Conservation (phyloP, 2,888 invertebrate species). For the Drosophila glabriapex region DNA sequence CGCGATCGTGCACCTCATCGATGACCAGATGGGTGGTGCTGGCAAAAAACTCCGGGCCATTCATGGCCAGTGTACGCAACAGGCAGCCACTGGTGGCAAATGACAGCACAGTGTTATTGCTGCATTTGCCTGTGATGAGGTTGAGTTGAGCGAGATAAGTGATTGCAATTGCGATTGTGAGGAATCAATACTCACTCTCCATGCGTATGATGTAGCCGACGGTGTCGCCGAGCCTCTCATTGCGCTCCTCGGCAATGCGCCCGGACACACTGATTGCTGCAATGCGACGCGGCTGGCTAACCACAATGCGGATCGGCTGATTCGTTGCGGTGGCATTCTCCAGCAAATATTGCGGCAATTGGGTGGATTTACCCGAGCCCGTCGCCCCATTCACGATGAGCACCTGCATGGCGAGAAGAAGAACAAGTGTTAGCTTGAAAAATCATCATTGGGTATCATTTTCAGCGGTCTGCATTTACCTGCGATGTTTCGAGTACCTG, state of each 20-base stretch:
- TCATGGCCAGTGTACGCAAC: slow-evolving; percentile 94
- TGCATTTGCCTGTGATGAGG: slow-evolving; percentile 70
- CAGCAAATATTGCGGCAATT: slow-evolving; percentile 96
- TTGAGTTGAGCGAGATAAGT: neutral
- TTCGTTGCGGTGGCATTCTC: slow-evolving; percentile 88
- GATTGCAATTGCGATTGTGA: neutral
- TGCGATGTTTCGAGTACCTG: slow-evolving; percentile 62
- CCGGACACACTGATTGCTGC: slow-evolving; percentile 96
- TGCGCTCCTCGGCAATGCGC: slow-evolving; percentile 91
- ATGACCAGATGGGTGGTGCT: slow-evolving; percentile 92
- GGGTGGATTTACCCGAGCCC: slow-evolving; percentile 97
- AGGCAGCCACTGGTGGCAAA: slow-evolving; percentile 84
- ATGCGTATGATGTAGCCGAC: slow-evolving; percentile 96
- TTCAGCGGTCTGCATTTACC: slow-evolving; percentile 50
- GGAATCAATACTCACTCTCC: slow-evolving; percentile 87
- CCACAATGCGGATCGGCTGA: slow-evolving; percentile 92
- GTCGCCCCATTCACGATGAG: slow-evolving; percentile 93
- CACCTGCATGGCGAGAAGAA: slow-evolving; percentile 86
- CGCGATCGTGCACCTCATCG: slow-evolving; percentile 98
- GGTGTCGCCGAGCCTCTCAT: slow-evolving; percentile 88
- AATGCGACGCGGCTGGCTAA: slow-evolving; percentile 96
- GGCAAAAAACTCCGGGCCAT: slow-evolving; percentile 85
- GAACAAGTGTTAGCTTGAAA: neutral
- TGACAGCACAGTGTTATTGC: slow-evolving; percentile 76
- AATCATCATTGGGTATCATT: neutral